phyloP scores from a whole-genome alignment of 2,113 vertebrate genomes.

The Noctilio leporinus region DNA sequence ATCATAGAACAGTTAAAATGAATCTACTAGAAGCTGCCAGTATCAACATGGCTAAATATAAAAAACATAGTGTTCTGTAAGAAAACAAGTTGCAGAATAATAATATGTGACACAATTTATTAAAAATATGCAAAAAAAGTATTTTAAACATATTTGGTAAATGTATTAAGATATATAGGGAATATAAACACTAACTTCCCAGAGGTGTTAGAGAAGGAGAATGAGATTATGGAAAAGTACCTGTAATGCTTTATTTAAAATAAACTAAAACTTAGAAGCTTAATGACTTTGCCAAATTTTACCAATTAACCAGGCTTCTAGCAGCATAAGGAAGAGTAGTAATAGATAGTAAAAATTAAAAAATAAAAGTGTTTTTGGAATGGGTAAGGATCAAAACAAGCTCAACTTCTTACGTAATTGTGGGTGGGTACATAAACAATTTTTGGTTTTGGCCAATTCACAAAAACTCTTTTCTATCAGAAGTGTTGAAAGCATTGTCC shows the following conservation, averaged over 20 bases:
- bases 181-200: not conserved
- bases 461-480: slow-evolving; percentile 49
- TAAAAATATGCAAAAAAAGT: not conserved
- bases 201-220: not conserved
- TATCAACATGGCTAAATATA: not conserved
- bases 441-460: slow-evolving; percentile 32
- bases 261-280: not conserved
- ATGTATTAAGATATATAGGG: not conserved
- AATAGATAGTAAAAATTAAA: slow-evolving; percentile 8
- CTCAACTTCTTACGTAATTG: slow-evolving; percentile 39
- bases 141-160: not conserved
- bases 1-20: not conserved
- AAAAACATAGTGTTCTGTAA: not conserved
- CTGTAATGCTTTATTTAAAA: slow-evolving; percentile 17
- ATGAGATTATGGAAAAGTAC: not conserved
- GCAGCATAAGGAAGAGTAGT: not conserved
- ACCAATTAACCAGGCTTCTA: not conserved
- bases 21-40: not conserved
- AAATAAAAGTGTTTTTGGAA: slow-evolving; percentile 26
- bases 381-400: slow-evolving; percentile 20
- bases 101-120: not conserved
- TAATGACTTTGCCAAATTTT: slow-evolving; percentile 12
- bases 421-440: slow-evolving; percentile 59
- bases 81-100: not conserved
- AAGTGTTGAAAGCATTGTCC: slow-evolving; percentile 52